These are phyloP conservation scores for Mugil cephalus DNA, from an alignment of 2,113 vertebrate species.

Conservation along the genomic window DNA sequence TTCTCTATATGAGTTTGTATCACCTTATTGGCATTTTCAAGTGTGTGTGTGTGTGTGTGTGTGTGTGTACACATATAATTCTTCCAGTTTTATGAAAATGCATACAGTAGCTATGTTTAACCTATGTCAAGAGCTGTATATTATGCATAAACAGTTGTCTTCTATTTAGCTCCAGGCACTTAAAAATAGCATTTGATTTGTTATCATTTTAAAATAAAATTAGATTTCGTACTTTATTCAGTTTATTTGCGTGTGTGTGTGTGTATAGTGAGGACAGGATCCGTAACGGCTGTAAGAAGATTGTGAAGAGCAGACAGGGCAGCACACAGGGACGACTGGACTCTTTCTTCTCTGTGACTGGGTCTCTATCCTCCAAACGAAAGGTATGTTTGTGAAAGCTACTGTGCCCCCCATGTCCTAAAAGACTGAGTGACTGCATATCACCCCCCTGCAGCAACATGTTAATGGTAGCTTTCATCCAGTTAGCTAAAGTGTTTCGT, in stretches of 20 bases:
- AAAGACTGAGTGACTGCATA: not conserved
- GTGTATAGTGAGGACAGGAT: constrained; percentile 90
- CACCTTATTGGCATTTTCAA: no score
- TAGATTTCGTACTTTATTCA: not conserved
- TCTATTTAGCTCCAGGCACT: no score
- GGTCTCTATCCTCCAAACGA: constrained; percentile 94
- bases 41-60: no score
- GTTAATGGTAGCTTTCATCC: no score
- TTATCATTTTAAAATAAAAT: not conserved
- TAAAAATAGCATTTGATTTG: no score
- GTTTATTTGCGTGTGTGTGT: not conserved
- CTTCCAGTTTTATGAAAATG: no score
- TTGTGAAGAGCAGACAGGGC: constrained; percentile 92
- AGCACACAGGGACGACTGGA: constrained; percentile 97
- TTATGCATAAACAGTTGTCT: no score
- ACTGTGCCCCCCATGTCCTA: not conserved
- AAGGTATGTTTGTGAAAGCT: constrained; percentile 79
- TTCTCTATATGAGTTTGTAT: no score
- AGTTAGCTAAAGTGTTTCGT: no score
- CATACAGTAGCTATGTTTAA: no score
- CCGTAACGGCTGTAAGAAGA: constrained; percentile 90
- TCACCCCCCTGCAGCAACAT: not conserved
- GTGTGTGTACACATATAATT: no score
- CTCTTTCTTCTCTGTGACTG: constrained; percentile 95
- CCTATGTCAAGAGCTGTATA: no score